phyloP scores from a whole-genome alignment of 2,888 invertebrate species.

The Gibbula magus region DNA sequence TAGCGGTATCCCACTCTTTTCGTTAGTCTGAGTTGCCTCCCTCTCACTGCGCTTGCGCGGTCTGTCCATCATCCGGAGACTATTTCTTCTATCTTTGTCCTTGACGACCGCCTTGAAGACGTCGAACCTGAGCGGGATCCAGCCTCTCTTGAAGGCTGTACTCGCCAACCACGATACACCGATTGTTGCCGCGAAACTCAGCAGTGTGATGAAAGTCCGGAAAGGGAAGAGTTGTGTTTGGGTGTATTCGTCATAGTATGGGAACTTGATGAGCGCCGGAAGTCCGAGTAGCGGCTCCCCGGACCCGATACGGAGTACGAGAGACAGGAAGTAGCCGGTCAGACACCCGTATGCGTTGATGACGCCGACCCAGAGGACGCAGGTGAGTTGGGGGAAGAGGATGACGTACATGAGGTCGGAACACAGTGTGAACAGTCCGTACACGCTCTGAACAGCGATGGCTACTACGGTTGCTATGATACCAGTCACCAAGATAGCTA shows the following conservation, averaged over 20 bases:
- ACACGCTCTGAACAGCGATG: constrained; percentile 47
- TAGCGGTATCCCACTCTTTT: too few species aligned
- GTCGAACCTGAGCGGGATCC: constrained; percentile 11
- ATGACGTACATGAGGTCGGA: constrained; percentile 58
- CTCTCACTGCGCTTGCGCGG: too few species aligned
- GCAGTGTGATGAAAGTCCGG: constrained; percentile 41
- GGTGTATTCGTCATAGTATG: constrained; percentile 30
- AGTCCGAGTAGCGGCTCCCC: constrained; percentile 88
- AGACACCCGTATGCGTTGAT: constrained; percentile 48
- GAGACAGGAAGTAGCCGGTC: constrained; percentile 81
- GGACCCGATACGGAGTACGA: constrained; percentile 86
- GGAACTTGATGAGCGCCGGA: constrained; percentile 37
- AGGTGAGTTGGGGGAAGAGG: constrained; percentile 57
- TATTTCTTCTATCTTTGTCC: not conserved
- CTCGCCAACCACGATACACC: constrained; percentile 36
- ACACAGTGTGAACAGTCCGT: constrained; percentile 56
- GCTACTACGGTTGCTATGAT: constrained; percentile 49
- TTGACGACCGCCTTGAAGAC: not conserved
- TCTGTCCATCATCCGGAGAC: not conserved
- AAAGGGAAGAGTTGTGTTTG: constrained; percentile 42
- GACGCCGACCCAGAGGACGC: constrained; percentile 48
- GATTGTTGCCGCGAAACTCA: constrained; percentile 26
- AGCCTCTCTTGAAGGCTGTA: constrained; percentile 30
- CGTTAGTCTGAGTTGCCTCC: too few species aligned
- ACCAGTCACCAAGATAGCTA: constrained; percentile 48